These are phyloP conservation scores for Thaleichthys pacificus DNA, from an alignment of 2,797 vertebrate genomes.

Conservation along the genomic window DNA sequence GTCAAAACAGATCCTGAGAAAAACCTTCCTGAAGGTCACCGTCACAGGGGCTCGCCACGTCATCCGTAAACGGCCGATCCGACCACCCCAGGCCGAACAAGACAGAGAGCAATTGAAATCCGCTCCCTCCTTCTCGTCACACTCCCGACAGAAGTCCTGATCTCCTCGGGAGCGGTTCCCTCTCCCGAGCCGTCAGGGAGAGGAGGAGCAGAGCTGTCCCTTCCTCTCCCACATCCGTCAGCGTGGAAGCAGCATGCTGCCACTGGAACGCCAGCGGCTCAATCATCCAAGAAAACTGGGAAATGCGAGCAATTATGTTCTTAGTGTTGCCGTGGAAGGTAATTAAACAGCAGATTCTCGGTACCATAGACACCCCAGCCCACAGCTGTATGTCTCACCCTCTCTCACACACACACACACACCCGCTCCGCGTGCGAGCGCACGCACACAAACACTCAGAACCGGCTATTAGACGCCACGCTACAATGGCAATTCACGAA, in stretches of 20 bases:
- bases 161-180: neutral
- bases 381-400: conserved; percentile 22
- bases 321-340: conserved; percentile 45
- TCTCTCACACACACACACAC: conserved; percentile 5
- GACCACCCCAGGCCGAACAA: no score
- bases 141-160: neutral
- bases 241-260: conserved; percentile 37
- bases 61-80: no score
- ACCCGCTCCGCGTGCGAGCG: neutral
- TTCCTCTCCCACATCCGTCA: conserved; percentile 46
- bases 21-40: no score
- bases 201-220: conserved; percentile 33
- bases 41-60: no score
- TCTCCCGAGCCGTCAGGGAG: neutral
- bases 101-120: no score
- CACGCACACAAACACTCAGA: neutral
- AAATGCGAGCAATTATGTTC: conserved; percentile 64
- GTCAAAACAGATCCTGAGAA: no score
- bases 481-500: neutral
- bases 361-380: conserved; percentile 30
- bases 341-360: conserved; percentile 61
- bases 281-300: conserved; percentile 65
- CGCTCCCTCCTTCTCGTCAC: no score
- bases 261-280: conserved; percentile 65
- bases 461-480: neutral